Conservation (phyloP, 2,113 vertebrate genomes). For the Charadrius vociferus region DNA sequence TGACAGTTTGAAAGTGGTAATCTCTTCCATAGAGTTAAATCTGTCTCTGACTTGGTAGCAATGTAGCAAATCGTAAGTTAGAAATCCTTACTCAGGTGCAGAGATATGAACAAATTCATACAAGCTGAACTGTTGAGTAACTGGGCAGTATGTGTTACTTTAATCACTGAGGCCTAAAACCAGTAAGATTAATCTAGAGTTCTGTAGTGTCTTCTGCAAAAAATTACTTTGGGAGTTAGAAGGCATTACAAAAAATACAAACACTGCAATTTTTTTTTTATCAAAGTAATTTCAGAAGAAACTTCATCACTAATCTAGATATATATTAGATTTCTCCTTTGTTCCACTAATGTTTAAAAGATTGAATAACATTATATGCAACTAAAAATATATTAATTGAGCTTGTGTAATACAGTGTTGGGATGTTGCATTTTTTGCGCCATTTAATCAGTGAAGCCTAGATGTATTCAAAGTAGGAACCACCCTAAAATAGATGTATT, state of each 20-base stretch:
- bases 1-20: background rate
- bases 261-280: background rate
- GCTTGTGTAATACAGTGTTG: background rate
- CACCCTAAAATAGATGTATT: background rate
- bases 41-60: background rate
- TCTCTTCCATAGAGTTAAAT: background rate
- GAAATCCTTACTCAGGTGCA: background rate
- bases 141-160: background rate
- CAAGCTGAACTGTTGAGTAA: background rate
- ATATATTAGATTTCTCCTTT: background rate
- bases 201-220: background rate
- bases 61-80: background rate
- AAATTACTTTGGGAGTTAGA: background rate
- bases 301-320: background rate
- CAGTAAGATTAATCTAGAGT: background rate
- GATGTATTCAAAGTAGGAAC: background rate
- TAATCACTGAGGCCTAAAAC: background rate
- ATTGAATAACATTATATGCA: background rate
- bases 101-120: background rate
- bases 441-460: background rate
- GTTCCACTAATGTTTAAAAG: background rate
- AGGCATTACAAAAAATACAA: background rate
- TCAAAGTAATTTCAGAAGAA: background rate
- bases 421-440: background rate
- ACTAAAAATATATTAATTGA: background rate